Evolutionary conservation across 2,888 invertebrate genomes (phyloP).

Genomic region (Leuctra nigra): DNA sequence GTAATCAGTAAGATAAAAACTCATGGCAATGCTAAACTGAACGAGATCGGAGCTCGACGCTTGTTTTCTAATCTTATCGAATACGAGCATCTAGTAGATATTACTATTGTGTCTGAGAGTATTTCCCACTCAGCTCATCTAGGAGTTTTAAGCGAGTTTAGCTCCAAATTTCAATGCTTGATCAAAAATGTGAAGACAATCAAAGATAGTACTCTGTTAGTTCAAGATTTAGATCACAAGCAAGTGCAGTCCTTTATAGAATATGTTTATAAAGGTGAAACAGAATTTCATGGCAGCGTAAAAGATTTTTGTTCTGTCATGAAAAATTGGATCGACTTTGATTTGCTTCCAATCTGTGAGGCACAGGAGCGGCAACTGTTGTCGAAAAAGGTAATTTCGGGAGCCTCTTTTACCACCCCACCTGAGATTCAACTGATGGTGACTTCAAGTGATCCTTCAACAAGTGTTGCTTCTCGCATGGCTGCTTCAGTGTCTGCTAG

Average conservation of each 20-base stretch:
- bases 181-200: conserved; percentile 10
- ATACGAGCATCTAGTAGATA: conserved; percentile 24
- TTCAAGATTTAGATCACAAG: conserved; percentile 15
- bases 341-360: conserved; percentile 20
- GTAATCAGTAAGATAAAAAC: conserved; percentile 12
- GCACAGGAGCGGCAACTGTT: conserved; percentile 1
- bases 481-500: too few species aligned
- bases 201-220: conserved; percentile 22
- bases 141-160: conserved; percentile 23
- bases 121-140: conserved; percentile 24
- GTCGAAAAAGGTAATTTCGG: too few species aligned
- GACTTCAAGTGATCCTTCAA: too few species aligned
- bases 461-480: too few species aligned
- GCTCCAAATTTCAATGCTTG: conserved; percentile 24
- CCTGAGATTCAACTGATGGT: too few species aligned
- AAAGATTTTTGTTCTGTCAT: conserved; percentile 22
- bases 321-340: conserved; percentile 27
- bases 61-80: conserved; percentile 18
- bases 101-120: conserved; percentile 17
- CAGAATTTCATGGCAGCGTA: conserved; percentile 21
- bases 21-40: not conserved
- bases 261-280: conserved; percentile 26
- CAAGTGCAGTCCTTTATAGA: conserved; percentile 23
- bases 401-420: too few species aligned
- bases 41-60: not conserved